Conservation (phyloP, 2,113 vertebrate species). For the Oncorhynchus clarkii region DNA sequence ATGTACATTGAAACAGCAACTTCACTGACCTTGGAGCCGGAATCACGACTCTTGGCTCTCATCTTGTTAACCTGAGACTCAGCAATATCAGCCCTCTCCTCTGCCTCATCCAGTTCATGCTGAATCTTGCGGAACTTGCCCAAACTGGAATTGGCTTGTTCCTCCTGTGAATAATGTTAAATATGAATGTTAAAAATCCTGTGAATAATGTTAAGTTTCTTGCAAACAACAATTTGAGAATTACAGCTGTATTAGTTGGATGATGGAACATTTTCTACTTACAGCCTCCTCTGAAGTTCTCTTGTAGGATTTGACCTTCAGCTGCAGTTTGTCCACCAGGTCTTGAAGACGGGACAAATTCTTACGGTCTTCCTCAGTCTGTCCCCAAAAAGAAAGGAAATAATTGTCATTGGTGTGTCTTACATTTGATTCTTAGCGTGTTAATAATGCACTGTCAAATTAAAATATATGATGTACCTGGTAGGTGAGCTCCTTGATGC, state of each 20-base stretch:
- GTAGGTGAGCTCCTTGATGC: too few relatives aligned
- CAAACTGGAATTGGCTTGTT: slow-evolving; percentile 63
- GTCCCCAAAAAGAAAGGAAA: too few relatives aligned
- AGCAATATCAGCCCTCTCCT: slow-evolving; percentile 71
- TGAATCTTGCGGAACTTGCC: slow-evolving; percentile 67
- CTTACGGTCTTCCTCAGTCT: too few relatives aligned
- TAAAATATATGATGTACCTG: too few relatives aligned
- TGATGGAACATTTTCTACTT: slow-evolving; percentile 24
- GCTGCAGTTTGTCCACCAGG: slow-evolving; percentile 80
- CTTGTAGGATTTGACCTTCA: slow-evolving; percentile 82
- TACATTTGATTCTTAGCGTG: too few relatives aligned
- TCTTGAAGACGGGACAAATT: slow-evolving; percentile 69
- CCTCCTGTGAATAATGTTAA: slow-evolving; percentile 49
- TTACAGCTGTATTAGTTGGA: not conserved
- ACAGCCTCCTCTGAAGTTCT: slow-evolving; percentile 76
- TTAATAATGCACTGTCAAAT: too few relatives aligned
- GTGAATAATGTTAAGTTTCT: not conserved
- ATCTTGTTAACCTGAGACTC: slow-evolving; percentile 75
- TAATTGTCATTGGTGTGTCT: too few relatives aligned
- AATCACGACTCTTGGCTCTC: slow-evolving; percentile 66
- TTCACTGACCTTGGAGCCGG: slow-evolving; percentile 54
- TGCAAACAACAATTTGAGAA: not conserved
- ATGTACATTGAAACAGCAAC: not conserved
- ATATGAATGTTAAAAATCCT: not conserved
- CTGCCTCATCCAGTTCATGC: slow-evolving; percentile 70